Percentiles rank a stretch among this genome's conserved stretches.
Evolutionary conservation across 2,888 invertebrate genomes (phyloP).

Genomic region (Mermis nigrescens): DNA sequence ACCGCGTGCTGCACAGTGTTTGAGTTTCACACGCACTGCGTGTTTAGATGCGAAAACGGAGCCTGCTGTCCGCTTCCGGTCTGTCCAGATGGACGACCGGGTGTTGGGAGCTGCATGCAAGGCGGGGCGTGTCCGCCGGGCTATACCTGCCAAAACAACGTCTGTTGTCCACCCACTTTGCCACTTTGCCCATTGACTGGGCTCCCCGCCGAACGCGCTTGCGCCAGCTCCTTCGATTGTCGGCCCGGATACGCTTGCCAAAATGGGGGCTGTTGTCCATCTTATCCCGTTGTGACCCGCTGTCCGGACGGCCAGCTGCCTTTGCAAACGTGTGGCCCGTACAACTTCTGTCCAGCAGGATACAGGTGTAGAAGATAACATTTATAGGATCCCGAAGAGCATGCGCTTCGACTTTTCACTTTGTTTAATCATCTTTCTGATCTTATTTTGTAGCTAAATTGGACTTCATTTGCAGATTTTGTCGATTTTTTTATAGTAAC

Average conservation of each 20-base stretch:
- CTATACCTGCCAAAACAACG: not conserved
- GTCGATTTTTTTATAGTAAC: too few relatives aligned
- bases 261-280: not conserved
- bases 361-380: too few relatives aligned
- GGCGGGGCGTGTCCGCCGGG: conserved; percentile 14
- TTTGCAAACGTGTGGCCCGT: not conserved
- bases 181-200: conserved; percentile 26
- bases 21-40: too few relatives aligned
- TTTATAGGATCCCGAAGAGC: too few relatives aligned
- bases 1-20: too few relatives aligned
- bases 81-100: conserved; percentile 26
- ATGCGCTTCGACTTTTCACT: too few relatives aligned
- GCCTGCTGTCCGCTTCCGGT: conserved; percentile 21
- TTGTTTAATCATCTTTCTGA: too few relatives aligned
- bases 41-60: conserved; percentile 4
- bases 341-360: conserved; percentile 3
- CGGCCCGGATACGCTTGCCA: not conserved
- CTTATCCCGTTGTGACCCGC: not conserved
- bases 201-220: not conserved
- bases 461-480: too few relatives aligned
- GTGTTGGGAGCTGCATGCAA: conserved; percentile 20
- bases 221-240: not conserved
- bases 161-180: not conserved
- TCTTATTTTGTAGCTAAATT: too few relatives aligned
- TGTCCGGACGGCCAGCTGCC: not conserved